Base-by-base conservation (phyloP, 2,888 invertebrate genomes). In the Herminia tarsipennalis region DNA sequence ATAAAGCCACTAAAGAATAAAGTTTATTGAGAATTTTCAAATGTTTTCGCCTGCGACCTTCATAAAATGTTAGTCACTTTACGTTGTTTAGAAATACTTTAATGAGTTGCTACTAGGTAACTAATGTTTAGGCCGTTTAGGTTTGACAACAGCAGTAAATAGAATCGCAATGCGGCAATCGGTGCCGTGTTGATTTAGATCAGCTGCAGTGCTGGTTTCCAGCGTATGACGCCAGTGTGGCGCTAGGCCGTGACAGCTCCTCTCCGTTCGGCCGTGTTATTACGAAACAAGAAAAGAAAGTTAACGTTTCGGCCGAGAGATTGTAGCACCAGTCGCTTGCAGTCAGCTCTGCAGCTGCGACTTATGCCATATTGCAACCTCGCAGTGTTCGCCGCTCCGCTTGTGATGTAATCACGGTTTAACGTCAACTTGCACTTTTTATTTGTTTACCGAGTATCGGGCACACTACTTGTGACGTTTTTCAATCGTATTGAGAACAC, bases 251-350 rank as follows among this genome's bases (percentile, higher is more conserved):
- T 70, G 75, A 78, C 73, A 73, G 70, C 75, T 78, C 75, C 71
- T 82, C 79, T 81, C 79, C 72, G 75, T 68, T 83, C 75, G 76
- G 73, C 78, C 83, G 81, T 83, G 61, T 73, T 79, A 81, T 89
- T 86, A 87, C 86, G 86, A 88, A 86, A 88, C 85, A 71, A 79
- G 81, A 88, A 88, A 87, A 77, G 84, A 85, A 88, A 87, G 86
- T 85, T 76, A 78, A 69, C 67, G 78, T 82, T 85, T 77, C 74
- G 66, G 69, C 72, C 60, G 72, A 77, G 81, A 81, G 78, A 85
- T 77, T 81, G 68, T 79, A 78, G 70, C 78, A 77, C 76, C 57
- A 60, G 49, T 60, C 41, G 70, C 70, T 77, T 73, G 61, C 56
- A 65, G 59, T 62, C 58, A 63, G 66, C 64, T 64, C 65, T 70